Evolutionary conservation across 2,888 invertebrate genomes (phyloP).

Genomic region (Drosophila aldrichi): DNA sequence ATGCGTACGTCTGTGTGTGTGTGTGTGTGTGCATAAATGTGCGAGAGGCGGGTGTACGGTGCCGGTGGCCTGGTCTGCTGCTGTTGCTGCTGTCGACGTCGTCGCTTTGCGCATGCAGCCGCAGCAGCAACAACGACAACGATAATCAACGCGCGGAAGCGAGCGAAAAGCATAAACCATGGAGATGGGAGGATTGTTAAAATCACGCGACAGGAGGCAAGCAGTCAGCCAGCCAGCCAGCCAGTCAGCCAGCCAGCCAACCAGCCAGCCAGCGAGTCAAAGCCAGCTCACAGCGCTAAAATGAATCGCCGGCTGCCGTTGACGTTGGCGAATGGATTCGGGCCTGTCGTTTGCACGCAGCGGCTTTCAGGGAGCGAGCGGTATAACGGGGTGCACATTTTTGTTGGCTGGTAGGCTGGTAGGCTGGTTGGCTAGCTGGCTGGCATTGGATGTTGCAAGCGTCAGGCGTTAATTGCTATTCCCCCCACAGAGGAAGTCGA

Average conservation of each 20-base stretch:
- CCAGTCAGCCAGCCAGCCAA: conserved; percentile 27
- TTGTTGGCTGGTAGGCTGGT: conserved; percentile 36
- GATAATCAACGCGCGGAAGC: conserved; percentile 78
- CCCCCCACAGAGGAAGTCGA: conserved; percentile 29
- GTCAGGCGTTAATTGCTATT: conserved; percentile 52
- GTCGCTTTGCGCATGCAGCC: conserved; percentile 34
- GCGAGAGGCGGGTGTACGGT: conserved; percentile 53
- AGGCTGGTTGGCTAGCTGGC: conserved; percentile 1
- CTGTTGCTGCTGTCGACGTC: conserved; percentile 47
- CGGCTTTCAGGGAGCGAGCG: conserved; percentile 33
- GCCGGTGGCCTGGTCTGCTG: conserved; percentile 52
- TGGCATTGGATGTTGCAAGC: conserved; percentile 36
- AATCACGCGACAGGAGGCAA: conserved; percentile 75
- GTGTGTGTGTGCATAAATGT: conserved; percentile 9
- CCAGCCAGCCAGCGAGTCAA: conserved; percentile 34
- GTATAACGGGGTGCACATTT: conserved; percentile 27
- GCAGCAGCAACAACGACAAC: conserved; percentile 44
- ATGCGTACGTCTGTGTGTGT: background rate
- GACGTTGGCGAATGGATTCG: conserved; percentile 52
- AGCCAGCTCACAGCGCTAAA: conserved; percentile 69
- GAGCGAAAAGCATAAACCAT: conserved; percentile 78
- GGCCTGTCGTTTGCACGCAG: conserved; percentile 52
- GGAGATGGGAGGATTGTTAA: conserved; percentile 75
- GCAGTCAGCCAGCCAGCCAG: conserved; percentile 45
- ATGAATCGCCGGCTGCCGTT: conserved; percentile 63